Base-by-base conservation (phyloP, 2,797 vertebrate genomes). In the Leptodactylus fallax region DNA sequence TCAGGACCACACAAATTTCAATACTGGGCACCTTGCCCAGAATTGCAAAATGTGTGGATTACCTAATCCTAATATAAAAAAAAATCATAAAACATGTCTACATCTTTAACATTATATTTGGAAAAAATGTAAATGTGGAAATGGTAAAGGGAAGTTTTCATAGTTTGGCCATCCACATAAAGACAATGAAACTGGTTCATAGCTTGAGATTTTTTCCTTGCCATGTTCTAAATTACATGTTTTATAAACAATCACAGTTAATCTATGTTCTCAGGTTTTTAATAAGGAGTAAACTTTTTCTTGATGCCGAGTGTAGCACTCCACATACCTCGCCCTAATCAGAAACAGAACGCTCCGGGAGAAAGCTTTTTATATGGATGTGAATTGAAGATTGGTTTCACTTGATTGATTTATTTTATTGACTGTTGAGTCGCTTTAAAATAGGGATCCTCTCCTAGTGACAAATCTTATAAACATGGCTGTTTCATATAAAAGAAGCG, bases 171-270 rank as follows among this genome's bases (percentile, higher is more conserved):
- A 53, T 23, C 23, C 76, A 55, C 2, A 16, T 77, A 25, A 78
- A 56, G 76, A 25, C 51, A 56, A 7, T 56, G 13, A 78, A 78
- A 79, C 56, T 53, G 74, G 47, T 77, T 53, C 47, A 77, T 77
- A 10, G n/a, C 49, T 77, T 77, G 21, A 77, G 74, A 9, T 77
- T 77, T 23, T 77, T 53, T 53, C 49, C 74, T 53, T 17, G 7
- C 74, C 47, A 77, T 53, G 49, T 77, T 77, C 45, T 77, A 23
- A 77, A 53, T 77, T 77, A 77, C 74, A 77, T 77, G 74, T 77
- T 77, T 77, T 77, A 77, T 77, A 77, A 77, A 53, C 74, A 77
- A 77, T 77, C 13, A 49, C 74, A 49, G n/a, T 51, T 53, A 53
- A 53, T 77, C 49, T 77, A 23, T 77, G 74, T 77, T 77, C 74